Evolutionary conservation across 2,113 vertebrate genomes (phyloP).

Genomic region (Cathartes aura): DNA sequence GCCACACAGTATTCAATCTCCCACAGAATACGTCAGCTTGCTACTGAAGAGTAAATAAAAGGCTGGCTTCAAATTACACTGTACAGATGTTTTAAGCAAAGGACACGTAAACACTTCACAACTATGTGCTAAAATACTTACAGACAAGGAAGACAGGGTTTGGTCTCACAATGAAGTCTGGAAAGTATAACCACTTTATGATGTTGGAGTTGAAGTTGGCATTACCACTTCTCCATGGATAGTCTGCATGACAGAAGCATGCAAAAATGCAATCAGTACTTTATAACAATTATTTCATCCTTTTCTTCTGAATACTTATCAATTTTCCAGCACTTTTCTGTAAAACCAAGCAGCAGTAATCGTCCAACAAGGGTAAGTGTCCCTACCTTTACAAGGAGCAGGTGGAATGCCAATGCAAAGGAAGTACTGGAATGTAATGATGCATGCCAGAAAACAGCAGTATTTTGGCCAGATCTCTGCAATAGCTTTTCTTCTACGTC

Average conservation of each 20-base stretch:
- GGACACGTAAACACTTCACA: neutral
- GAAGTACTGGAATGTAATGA: slow-evolving; percentile 93
- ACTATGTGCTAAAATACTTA: slow-evolving; percentile 75
- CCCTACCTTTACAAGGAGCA: slow-evolving; percentile 84
- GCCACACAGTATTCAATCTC: neutral
- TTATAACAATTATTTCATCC: neutral
- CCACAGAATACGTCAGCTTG: neutral
- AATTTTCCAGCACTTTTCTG: neutral
- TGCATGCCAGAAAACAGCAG: slow-evolving; percentile 93
- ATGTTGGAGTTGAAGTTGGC: slow-evolving; percentile 90
- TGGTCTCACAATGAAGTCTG: slow-evolving; percentile 90
- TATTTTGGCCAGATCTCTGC: slow-evolving; percentile 98
- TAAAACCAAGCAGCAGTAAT: neutral
- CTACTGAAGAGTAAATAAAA: neutral
- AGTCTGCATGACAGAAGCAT: slow-evolving; percentile 79
- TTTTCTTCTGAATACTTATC: neutral
- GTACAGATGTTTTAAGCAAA: neutral
- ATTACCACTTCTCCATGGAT: slow-evolving; percentile 91
- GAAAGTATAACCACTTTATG: slow-evolving; percentile 97
- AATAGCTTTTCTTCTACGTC: slow-evolving; percentile 93
- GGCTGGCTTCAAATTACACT: neutral
- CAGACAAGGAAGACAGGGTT: slow-evolving; percentile 92
- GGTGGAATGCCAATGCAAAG: slow-evolving; percentile 97
- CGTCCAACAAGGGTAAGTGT: neutral
- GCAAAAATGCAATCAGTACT: neutral